Evolutionary conservation across 2,113 vertebrate species (phyloP).

Genomic region (Chaetops frenatus): DNA sequence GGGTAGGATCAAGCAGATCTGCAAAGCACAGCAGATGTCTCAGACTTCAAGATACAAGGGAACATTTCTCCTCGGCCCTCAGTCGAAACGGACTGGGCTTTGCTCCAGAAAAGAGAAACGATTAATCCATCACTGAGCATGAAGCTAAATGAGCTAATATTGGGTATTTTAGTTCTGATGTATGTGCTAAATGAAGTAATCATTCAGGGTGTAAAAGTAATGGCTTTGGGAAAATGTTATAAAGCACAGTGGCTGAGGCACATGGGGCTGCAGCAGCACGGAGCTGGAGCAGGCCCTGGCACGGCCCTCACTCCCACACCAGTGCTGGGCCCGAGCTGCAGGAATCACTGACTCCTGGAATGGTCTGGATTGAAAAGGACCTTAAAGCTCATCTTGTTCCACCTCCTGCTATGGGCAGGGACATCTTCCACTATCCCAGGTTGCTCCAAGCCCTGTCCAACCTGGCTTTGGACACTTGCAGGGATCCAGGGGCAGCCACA

Average conservation of each 20-base stretch:
- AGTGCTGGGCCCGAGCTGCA: background rate
- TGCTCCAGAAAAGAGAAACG: conserved; percentile 23
- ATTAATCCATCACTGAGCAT: conserved; percentile 56
- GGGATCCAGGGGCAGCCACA: background rate
- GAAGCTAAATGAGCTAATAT: conserved; percentile 60
- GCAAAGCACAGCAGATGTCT: conserved; percentile 16
- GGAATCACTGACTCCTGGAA: background rate
- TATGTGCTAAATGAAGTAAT: conserved; percentile 45
- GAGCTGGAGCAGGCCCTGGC: background rate
- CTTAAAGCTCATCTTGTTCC: background rate
- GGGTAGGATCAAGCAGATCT: background rate
- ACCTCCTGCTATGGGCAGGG: background rate
- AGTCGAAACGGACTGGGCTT: conserved; percentile 47
- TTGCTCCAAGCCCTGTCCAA: accelerated
- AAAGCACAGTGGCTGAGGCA: background rate
- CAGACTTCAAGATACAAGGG: background rate
- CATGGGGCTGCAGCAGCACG: background rate
- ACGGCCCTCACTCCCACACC: accelerated
- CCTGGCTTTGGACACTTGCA: background rate
- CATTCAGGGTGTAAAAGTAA: conserved; percentile 8
- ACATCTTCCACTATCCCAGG: background rate
- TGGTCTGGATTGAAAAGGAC: background rate
- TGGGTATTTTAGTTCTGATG: conserved; percentile 49
- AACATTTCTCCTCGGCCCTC: background rate
- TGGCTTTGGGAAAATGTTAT: background rate